These are phyloP conservation scores for Tipula confusa DNA, from an alignment of 2,888 invertebrate species.

Conservation along the genomic window DNA sequence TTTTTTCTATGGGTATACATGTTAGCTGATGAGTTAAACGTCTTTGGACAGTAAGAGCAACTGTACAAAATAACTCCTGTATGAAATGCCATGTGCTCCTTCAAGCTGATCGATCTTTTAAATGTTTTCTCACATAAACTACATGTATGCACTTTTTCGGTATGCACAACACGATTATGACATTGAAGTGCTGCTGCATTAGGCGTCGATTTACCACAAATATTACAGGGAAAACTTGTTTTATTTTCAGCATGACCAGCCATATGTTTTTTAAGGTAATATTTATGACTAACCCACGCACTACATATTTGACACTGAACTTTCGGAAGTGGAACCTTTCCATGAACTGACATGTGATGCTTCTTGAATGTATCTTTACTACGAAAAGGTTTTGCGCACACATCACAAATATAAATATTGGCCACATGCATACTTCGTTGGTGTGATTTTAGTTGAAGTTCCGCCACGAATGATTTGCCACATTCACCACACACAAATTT, in stretches of 20 bases:
- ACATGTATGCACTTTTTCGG: slow-evolving; percentile 33
- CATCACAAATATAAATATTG: slow-evolving; percentile 33
- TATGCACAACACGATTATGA: slow-evolving; percentile 35
- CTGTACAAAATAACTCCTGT: slow-evolving; percentile 36
- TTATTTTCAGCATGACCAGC: slow-evolving; percentile 28
- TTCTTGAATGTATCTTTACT: slow-evolving; percentile 32
- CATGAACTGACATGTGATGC: slow-evolving; percentile 32
- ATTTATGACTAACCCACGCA: slow-evolving; percentile 31
- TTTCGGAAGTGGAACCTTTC: slow-evolving; percentile 27
- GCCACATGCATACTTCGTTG: slow-evolving; percentile 26
- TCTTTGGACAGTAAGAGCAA: slow-evolving; percentile 36
- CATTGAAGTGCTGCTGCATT: slow-evolving; percentile 35
- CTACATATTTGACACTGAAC: slow-evolving; percentile 34
- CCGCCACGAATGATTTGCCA: not conserved
- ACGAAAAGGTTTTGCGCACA: slow-evolving; percentile 32
- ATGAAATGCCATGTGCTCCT: slow-evolving; percentile 37
- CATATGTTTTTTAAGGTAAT: slow-evolving; percentile 41
- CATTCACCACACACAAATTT: not conserved
- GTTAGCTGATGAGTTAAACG: slow-evolving; percentile 36
- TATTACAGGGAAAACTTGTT: slow-evolving; percentile 32
- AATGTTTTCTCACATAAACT: slow-evolving; percentile 35
- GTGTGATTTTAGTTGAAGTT: not conserved
- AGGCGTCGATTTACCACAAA: slow-evolving; percentile 35
- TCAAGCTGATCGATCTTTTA: slow-evolving; percentile 33
- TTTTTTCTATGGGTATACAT: slow-evolving; percentile 36